These are phyloP conservation scores for Leptopilina syphax DNA, from an alignment of 2,888 invertebrate genomes.

Conservation along the genomic window DNA sequence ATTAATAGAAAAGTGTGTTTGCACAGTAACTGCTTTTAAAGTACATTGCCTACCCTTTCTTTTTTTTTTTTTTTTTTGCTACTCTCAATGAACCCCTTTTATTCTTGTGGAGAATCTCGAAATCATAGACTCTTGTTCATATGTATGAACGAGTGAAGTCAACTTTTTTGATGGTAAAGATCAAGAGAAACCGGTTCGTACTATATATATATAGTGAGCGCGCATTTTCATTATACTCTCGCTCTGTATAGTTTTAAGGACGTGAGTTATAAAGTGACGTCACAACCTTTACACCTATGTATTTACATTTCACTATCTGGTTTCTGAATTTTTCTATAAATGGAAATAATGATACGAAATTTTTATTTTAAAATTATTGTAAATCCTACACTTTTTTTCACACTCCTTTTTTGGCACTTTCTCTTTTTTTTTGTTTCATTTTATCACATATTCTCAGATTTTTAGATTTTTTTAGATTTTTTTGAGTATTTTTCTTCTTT, in stretches of 20 bases:
- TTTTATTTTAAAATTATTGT: neutral
- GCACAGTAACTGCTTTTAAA: neutral
- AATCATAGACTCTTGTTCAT: constrained; percentile 32
- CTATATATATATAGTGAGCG: constrained; percentile 2
- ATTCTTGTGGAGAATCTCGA: constrained; percentile 13
- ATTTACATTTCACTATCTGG: neutral
- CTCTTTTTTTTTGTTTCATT: neutral
- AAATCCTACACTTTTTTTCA: neutral
- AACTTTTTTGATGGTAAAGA: constrained; percentile 38
- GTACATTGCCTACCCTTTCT: neutral
- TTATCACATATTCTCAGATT: too few relatives aligned
- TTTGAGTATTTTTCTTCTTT: neutral
- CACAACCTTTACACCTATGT: neutral
- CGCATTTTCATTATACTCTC: constrained; percentile 28
- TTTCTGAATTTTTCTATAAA: neutral
- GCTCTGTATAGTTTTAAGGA: constrained; percentile 31
- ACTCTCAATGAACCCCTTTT: neutral
- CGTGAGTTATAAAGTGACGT: constrained; percentile 7
- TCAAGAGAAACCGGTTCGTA: constrained; percentile 37
- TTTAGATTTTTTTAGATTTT: neutral
- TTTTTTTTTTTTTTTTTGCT: too few relatives aligned
- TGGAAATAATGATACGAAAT: neutral
- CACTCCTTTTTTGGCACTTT: too few relatives aligned
- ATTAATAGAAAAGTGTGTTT: neutral
- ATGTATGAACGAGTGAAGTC: constrained; percentile 2